Evolutionary conservation across 2,888 invertebrate genomes (phyloP), one percentile per base, ranked within the genome.

Genomic region (Seladonia tumulorum): DNA sequence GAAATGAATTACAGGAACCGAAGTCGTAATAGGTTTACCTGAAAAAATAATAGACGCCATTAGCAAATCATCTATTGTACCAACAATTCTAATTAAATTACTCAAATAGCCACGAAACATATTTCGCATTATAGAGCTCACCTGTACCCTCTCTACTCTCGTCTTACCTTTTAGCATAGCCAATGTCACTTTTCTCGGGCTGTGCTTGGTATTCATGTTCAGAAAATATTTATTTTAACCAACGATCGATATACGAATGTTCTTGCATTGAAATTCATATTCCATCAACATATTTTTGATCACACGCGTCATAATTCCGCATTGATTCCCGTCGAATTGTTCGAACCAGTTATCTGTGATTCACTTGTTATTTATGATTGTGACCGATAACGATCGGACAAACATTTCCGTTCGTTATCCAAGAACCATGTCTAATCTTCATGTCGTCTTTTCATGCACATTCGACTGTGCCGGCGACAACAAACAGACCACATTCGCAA

Each of bases 1-100:
- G 92, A 97, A 97, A 92, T 97, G 96, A 91, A 97, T 97, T 12
- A 97, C 96, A 81, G 95, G 95, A 35, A 95, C 95, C 1, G 95
- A 95, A 66, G 95, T 95, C 8, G 95, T 93, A 57, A 95, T 95
- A 39, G 95, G 92, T 92, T 95, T 95, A 84, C 95, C 95, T 10
- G 29, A 22, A 42, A 75, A 66, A 29, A 70, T 39, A 75, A 14
- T 49, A 45, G 39, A 45, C n/a, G 35, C 57, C 57, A 60, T 71
- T 72, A 35, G 72, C 63, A 42, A 29, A 22, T 35, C 12, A 18
- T 71, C n/a, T 35, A 22, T 47, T 25, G 22, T 39, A 47, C 35
- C 12, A 49, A 39, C 7, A 16, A 22, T 35, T 5, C 10, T 70
- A 39, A 57, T 77, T 35, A 10, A 70, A 16, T 25, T 39, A 45